Evolutionary conservation across 2,113 vertebrate genomes (phyloP).

Genomic region (Poecilia latipinna): DNA sequence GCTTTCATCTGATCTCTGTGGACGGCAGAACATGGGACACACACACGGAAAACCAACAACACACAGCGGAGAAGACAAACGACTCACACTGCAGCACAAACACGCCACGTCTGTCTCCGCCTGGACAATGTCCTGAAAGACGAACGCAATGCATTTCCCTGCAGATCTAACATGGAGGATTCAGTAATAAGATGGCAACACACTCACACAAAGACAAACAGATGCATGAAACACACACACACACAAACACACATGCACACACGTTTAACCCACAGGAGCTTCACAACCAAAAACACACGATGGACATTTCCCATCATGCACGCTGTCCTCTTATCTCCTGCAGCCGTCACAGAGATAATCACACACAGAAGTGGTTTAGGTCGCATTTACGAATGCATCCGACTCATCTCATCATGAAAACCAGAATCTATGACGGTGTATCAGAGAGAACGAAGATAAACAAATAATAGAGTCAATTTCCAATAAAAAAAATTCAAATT

Average conservation of each 20-base stretch:
- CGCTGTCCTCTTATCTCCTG: constrained; percentile 57
- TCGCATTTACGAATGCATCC: too few species aligned
- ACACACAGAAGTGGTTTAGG: constrained; percentile 15
- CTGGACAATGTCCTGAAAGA: constrained; percentile 45
- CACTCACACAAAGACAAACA: constrained; percentile 35
- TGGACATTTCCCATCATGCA: constrained; percentile 65
- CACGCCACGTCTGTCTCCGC: constrained; percentile 38
- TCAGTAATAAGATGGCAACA: constrained; percentile 62
- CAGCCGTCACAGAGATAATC: constrained; percentile 69
- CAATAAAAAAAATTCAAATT: too few species aligned
- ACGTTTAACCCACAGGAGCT: constrained; percentile 23
- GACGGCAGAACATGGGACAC: constrained; percentile 78
- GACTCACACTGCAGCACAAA: constrained; percentile 24
- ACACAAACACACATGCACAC: constrained; percentile 39
- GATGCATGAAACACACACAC: constrained; percentile 43
- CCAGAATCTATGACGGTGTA: too few species aligned
- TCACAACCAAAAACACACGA: constrained; percentile 37
- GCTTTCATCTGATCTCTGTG: constrained; percentile 83
- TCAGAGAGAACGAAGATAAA: too few species aligned
- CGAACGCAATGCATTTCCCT: constrained; percentile 72
- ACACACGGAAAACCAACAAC: constrained; percentile 65
- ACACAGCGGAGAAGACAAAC: constrained; percentile 56
- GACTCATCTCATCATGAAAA: too few species aligned
- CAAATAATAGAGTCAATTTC: too few species aligned
- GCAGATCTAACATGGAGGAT: constrained; percentile 71